phyloP scores from a whole-genome alignment of 2,113 vertebrate species.

The Psophia crepitans region DNA sequence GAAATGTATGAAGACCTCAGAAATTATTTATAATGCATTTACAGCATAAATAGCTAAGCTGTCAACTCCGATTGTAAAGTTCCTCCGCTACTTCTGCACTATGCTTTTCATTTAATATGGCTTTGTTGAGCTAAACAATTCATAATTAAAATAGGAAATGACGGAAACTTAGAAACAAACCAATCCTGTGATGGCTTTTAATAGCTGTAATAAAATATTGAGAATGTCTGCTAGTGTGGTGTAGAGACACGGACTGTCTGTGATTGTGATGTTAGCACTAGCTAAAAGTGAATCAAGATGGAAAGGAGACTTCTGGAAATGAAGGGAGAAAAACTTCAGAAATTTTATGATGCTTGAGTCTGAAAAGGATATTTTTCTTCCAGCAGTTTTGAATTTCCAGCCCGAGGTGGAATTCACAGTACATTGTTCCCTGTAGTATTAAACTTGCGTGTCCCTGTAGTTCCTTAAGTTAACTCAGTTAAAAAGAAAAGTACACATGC shows the following conservation, averaged over 20 bases:
- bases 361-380: not conserved
- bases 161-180: slow-evolving; percentile 31
- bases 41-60: slow-evolving; percentile 55
- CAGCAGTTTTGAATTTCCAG: not conserved
- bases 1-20: slow-evolving; percentile 44
- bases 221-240: slow-evolving; percentile 29
- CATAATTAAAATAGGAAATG: slow-evolving; percentile 35
- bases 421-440: not conserved
- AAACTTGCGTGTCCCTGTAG: not conserved
- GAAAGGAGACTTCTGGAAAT: not conserved
- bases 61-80: slow-evolving; percentile 20
- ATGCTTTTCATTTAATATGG: slow-evolving; percentile 58
- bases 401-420: not conserved
- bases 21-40: slow-evolving; percentile 71
- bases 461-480: not conserved
- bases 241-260: slow-evolving; percentile 10
- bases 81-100: slow-evolving; percentile 13
- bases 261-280: not conserved
- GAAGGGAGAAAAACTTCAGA: not conserved
- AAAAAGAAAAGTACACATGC: not conserved
- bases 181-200: slow-evolving; percentile 38
- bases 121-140: slow-evolving; percentile 53
- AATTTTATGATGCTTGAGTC: not conserved
- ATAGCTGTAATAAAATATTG: slow-evolving; percentile 61
- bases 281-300: not conserved